phyloP scores from a whole-genome alignment of 2,797 vertebrate genomes.

The Phrynocephalus forsythii region DNA sequence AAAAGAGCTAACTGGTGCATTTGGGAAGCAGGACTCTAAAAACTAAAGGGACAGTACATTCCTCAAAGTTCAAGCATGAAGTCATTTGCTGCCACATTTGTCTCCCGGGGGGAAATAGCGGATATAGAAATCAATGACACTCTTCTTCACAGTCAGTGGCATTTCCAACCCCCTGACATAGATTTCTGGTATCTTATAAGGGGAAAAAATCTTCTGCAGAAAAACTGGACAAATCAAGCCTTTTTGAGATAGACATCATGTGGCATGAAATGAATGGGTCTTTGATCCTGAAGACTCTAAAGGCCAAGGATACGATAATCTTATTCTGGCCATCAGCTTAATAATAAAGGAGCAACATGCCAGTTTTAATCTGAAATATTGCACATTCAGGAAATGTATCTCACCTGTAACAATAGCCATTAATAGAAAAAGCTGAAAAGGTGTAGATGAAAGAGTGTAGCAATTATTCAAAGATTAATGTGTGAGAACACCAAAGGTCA shows the following conservation, averaged over 20 bases:
- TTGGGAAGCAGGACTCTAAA: slow-evolving; percentile 26
- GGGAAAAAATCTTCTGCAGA: background rate
- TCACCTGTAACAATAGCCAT: background rate
- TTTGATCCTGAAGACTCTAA: background rate
- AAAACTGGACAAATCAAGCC: background rate
- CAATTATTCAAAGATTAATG: background rate
- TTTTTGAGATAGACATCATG: background rate
- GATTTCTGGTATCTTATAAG: too few relatives aligned
- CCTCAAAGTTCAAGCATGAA: background rate
- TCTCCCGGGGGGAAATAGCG: background rate
- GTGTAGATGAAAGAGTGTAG: background rate
- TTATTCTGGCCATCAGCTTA: background rate
- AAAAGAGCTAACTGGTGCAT: background rate
- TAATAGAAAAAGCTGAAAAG: background rate
- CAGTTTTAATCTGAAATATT: background rate
- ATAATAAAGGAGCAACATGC: background rate
- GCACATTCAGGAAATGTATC: background rate
- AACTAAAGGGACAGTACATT: background rate
- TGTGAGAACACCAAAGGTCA: background rate
- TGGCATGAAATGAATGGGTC: background rate
- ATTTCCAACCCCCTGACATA: background rate
- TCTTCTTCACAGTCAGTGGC: background rate
- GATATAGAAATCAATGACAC: background rate
- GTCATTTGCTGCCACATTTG: background rate
- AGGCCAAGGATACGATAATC: background rate